phyloP scores from a whole-genome alignment of 1,140 invertebrate species.

The Doryteuthis pealeii region DNA sequence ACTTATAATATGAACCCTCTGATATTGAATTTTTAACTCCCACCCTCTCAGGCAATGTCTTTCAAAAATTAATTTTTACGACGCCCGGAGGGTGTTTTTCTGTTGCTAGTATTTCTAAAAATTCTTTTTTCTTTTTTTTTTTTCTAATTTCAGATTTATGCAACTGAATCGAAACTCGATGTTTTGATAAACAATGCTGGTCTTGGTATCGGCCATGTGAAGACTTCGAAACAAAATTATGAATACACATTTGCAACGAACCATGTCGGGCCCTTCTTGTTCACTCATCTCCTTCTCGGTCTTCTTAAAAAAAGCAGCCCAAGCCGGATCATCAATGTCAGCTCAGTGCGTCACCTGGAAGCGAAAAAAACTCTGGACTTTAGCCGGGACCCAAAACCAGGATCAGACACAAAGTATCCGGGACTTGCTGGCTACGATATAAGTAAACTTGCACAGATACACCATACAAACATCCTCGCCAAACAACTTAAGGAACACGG shows the following conservation, averaged over 20 bases:
- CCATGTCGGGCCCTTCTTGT: neutral
- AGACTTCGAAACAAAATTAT: neutral
- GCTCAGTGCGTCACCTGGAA: neutral
- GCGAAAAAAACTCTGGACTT: neutral
- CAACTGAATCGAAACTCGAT: neutral
- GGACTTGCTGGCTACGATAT: constrained; percentile 6
- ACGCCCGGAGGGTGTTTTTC: no score
- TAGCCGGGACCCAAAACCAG: neutral
- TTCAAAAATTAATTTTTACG: no score
- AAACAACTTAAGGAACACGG: neutral
- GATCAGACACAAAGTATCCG: neutral
- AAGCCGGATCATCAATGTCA: neutral
- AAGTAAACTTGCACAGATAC: neutral
- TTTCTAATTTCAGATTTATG: neutral
- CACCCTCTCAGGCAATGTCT: no score
- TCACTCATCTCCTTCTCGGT: neutral
- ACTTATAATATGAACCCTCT: no score
- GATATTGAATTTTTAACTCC: no score
- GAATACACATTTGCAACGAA: neutral
- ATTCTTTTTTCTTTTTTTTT: neutral
- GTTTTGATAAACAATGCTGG: constrained; percentile 1
- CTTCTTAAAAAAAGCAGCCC: neutral
- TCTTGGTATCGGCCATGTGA: neutral
- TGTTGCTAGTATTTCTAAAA: no score
- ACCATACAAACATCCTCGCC: neutral